Conservation (phyloP, 2,797 vertebrate species). For the Sorex maritimensis region DNA sequence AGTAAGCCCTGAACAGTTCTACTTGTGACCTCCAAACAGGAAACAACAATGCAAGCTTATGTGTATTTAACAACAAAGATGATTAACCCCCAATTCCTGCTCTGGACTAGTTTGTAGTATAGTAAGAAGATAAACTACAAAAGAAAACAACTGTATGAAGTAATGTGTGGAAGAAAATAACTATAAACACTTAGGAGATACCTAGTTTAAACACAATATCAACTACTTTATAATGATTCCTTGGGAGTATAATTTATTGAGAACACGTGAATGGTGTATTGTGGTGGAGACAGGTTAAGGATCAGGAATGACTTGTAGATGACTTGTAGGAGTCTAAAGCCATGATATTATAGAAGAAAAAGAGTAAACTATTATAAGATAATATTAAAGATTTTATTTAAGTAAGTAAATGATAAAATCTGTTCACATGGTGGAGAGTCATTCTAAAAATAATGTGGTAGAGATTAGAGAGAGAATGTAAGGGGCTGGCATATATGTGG, state of each 20-base stretch:
- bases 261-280: too few relatives aligned
- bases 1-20: too few relatives aligned
- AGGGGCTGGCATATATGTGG: background rate
- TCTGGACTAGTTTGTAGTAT: background rate
- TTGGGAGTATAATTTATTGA: background rate
- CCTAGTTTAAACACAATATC: too few relatives aligned
- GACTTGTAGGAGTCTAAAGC: background rate
- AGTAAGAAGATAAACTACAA: background rate
- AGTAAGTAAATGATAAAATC: background rate
- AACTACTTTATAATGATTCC: too few relatives aligned
- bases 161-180: background rate
- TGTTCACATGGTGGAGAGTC: background rate
- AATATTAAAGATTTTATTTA: background rate
- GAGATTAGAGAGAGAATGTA: background rate
- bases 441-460: background rate
- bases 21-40: too few relatives aligned
- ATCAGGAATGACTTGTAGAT: background rate
- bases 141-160: background rate
- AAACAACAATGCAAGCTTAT: background rate
- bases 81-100: background rate
- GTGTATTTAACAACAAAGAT: background rate
- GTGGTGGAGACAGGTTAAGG: background rate
- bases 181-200: too few relatives aligned
- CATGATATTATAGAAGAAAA: background rate
- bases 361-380: background rate